phyloP scores from a whole-genome alignment of 2,888 invertebrate species.

The Archips crataeganus region DNA sequence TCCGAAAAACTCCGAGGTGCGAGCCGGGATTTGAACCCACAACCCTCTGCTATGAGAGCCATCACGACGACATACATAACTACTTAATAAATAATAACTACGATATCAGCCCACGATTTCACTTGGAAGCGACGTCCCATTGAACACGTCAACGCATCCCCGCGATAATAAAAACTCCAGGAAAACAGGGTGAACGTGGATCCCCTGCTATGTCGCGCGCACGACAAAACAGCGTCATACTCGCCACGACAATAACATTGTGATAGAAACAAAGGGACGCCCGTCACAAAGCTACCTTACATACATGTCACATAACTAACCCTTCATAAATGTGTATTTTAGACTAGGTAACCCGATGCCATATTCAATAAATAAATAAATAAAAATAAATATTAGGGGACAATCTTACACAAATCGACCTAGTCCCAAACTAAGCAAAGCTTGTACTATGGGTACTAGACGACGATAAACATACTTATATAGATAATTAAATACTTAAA shows the following conservation, averaged over 20 bases:
- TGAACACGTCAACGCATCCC: slow-evolving; percentile 4
- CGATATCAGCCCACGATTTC: background rate
- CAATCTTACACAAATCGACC: too few relatives aligned
- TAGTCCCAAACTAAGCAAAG: too few relatives aligned
- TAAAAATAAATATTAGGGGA: too few relatives aligned
- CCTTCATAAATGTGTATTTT: background rate
- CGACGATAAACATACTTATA: too few relatives aligned
- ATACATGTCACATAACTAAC: slow-evolving; percentile 16
- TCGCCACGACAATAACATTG: slow-evolving; percentile 26
- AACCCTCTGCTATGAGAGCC: background rate
- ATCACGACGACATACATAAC: background rate
- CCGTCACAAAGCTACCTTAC: slow-evolving; percentile 2
- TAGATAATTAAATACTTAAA: too few relatives aligned
- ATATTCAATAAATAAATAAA: too few relatives aligned
- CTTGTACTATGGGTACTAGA: too few relatives aligned
- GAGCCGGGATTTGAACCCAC: too few relatives aligned
- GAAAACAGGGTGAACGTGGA: slow-evolving; percentile 10
- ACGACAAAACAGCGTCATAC: slow-evolving; percentile 15
- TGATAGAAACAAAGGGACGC: slow-evolving; percentile 21
- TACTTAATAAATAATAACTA: too few relatives aligned
- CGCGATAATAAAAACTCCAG: slow-evolving; percentile 25
- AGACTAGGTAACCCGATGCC: too few relatives aligned
- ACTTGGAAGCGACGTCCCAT: slow-evolving; percentile 21
- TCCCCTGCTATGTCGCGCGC: background rate
- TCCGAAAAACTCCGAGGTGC: too few relatives aligned